phyloP scores from a whole-genome alignment of 2,113 vertebrate species.

The Ammodytes dubius region DNA sequence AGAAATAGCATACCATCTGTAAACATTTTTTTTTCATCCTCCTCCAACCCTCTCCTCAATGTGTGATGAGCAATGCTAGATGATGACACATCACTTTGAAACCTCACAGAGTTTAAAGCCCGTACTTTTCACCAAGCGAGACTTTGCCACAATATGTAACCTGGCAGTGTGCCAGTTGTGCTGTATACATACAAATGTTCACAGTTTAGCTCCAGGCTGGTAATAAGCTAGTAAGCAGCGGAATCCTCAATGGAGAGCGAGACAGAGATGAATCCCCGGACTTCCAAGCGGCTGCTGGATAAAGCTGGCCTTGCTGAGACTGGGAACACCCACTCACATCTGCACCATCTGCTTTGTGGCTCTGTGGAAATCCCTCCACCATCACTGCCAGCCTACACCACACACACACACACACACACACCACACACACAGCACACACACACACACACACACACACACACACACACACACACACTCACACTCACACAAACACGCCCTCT shows the following conservation, averaged over 20 bases:
- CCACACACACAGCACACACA: constrained; percentile 12
- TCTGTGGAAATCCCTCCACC: constrained; percentile 56
- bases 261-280: constrained; percentile 57
- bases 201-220: constrained; percentile 42
- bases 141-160: constrained; percentile 49
- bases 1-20: constrained; percentile 59
- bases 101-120: constrained; percentile 29
- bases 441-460: background rate
- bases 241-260: constrained; percentile 59
- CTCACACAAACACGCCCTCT: background rate
- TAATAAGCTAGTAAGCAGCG: constrained; percentile 59
- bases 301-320: constrained; percentile 67
- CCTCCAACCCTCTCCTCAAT: constrained; percentile 44
- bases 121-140: constrained; percentile 35
- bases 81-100: constrained; percentile 47
- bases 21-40: constrained; percentile 46
- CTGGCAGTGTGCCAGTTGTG: constrained; percentile 36
- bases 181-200: constrained; percentile 44
- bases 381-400: background rate
- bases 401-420: background rate
- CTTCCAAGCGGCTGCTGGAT: constrained; percentile 59
- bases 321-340: constrained; percentile 77
- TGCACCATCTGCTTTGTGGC: constrained; percentile 77
- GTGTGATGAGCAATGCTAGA: constrained; percentile 49
- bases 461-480: background rate